These are phyloP conservation scores for Tetraodon nigroviridis DNA, from an alignment of 2,113 vertebrate species.

Conservation along the genomic window DNA sequence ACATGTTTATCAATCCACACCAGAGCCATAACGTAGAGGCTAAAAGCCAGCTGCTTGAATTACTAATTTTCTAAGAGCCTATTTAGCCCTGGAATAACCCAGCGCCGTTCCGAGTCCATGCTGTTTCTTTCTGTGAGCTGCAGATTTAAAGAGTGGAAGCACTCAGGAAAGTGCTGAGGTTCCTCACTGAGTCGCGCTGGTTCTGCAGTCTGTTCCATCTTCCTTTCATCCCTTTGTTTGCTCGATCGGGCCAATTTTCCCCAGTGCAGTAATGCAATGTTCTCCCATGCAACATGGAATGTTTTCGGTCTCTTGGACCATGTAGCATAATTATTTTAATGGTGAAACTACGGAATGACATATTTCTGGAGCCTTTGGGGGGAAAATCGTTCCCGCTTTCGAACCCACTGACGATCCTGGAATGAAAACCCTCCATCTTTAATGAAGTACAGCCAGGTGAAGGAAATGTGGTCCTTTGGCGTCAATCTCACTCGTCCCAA, in stretches of 20 bases:
- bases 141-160: neutral
- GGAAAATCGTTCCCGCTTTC: too few relatives aligned
- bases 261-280: too few relatives aligned
- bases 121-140: neutral
- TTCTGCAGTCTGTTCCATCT: neutral
- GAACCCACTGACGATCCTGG: neutral
- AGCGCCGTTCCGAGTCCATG: neutral
- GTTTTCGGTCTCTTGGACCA: neutral
- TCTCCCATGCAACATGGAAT: neutral
- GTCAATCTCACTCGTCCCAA: neutral
- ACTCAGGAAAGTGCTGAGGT: neutral
- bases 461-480: neutral
- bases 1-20: conserved; percentile 11
- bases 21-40: neutral
- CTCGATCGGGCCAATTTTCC: neutral
- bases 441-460: neutral
- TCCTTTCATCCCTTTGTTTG: neutral
- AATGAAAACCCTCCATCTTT: neutral
- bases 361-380: too few relatives aligned
- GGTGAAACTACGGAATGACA: too few relatives aligned
- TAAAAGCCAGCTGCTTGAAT: conserved; percentile 9
- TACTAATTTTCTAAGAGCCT: conserved; percentile 3
- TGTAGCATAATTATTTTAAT: too few relatives aligned
- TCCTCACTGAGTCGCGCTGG: neutral
- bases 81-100: neutral